These are phyloP conservation scores for Oreochromis aureus DNA, from an alignment of 2,113 vertebrate genomes.

Conservation along the genomic window DNA sequence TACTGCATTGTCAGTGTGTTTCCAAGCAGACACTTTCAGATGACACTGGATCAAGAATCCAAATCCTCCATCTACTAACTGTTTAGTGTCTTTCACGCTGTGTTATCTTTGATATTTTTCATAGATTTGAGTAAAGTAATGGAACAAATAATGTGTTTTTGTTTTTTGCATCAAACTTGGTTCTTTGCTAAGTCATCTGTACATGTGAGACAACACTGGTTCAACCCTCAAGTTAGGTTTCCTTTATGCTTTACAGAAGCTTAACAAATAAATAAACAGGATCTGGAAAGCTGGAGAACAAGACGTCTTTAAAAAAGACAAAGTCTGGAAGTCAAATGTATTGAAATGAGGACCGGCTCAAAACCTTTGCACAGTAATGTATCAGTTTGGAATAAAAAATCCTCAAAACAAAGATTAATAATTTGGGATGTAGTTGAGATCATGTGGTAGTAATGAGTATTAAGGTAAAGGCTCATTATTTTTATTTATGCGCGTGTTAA, in stretches of 20 bases:
- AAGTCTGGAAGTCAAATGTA: neutral
- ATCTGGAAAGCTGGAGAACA: neutral
- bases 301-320: neutral
- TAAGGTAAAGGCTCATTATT: neutral
- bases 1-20: neutral
- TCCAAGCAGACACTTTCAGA: too few relatives aligned
- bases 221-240: neutral
- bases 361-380: neutral
- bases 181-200: neutral
- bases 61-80: neutral
- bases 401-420: neutral
- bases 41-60: too few relatives aligned
- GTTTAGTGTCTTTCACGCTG: fast-evolving
- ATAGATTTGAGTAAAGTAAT: neutral
- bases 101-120: neutral
- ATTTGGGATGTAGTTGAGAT: neutral
- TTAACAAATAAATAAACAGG: neutral
- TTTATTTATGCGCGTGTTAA: neutral
- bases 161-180: neutral
- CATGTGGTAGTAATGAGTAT: neutral
- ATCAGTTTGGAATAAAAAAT: neutral
- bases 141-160: neutral
- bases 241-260: fast-evolving
- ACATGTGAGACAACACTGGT: fast-evolving
- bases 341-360: neutral